phyloP scores from a whole-genome alignment of 2,113 vertebrate species.

The Oenanthe melanoleuca region DNA sequence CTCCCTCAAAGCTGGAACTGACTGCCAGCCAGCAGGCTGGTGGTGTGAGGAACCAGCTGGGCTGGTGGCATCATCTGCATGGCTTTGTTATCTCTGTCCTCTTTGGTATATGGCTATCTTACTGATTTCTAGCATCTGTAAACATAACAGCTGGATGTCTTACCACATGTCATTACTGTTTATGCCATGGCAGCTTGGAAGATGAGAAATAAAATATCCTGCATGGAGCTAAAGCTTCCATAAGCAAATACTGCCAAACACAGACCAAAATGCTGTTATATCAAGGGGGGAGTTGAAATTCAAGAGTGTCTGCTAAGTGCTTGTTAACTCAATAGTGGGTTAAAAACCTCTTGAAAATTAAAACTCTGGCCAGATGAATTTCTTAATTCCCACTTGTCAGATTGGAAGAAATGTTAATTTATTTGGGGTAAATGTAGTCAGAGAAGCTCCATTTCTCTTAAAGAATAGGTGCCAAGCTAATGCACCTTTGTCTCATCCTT shows the following conservation, averaged over 20 bases:
- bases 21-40: not conserved
- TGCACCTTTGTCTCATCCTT: not conserved
- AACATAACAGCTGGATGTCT: not conserved
- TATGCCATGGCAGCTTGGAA: not conserved
- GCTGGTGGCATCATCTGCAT: accelerated
- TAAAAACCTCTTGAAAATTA: not conserved
- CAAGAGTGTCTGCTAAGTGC: not conserved
- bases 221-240: not conserved
- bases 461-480: not conserved
- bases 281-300: not conserved
- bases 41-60: not conserved
- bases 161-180: not conserved
- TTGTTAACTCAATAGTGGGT: not conserved
- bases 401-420: not conserved
- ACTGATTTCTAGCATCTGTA: not conserved
- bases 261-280: not conserved
- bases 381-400: not conserved
- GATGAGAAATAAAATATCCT: not conserved
- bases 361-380: not conserved
- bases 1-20: not conserved
- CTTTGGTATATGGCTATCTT: not conserved
- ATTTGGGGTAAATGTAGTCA: not conserved
- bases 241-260: not conserved
- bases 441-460: not conserved
- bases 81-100: not conserved